Evolutionary conservation across 2,113 vertebrate species (phyloP).

Genomic region (Saccopteryx bilineata): DNA sequence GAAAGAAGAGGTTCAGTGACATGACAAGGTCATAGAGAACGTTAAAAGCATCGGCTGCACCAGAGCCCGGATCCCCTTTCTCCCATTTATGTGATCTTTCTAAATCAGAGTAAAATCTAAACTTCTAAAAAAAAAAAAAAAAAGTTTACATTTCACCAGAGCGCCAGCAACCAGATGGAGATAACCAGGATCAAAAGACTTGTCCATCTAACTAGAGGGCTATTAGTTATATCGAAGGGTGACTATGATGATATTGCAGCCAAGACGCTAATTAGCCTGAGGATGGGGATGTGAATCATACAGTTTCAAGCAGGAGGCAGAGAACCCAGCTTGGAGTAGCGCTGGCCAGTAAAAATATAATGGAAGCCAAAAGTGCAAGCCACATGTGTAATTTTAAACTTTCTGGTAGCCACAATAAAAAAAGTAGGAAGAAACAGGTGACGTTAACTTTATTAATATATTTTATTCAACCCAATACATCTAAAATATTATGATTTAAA

Average conservation of each 20-base stretch:
- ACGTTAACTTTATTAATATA: constrained; percentile 48
- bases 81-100: neutral
- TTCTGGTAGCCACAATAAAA: constrained; percentile 50
- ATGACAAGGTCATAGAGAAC: neutral
- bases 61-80: neutral
- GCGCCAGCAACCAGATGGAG: neutral
- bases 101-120: constrained; percentile 22
- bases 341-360: neutral
- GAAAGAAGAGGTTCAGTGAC: neutral
- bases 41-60: neutral
- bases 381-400: constrained; percentile 21
- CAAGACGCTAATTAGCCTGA: neutral
- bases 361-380: neutral
- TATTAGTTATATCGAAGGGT: neutral
- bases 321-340: neutral
- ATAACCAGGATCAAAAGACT: neutral
- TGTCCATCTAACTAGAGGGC: neutral
- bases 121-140: neutral
- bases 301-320: neutral
- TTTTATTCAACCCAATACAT: constrained; percentile 16
- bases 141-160: neutral
- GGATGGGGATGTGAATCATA: neutral
- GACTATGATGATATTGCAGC: neutral
- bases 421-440: constrained; percentile 42
- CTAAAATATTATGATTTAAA: constrained; percentile 30